Conservation (phyloP, 2,113 vertebrate species). For the Noturus placidus region DNA sequence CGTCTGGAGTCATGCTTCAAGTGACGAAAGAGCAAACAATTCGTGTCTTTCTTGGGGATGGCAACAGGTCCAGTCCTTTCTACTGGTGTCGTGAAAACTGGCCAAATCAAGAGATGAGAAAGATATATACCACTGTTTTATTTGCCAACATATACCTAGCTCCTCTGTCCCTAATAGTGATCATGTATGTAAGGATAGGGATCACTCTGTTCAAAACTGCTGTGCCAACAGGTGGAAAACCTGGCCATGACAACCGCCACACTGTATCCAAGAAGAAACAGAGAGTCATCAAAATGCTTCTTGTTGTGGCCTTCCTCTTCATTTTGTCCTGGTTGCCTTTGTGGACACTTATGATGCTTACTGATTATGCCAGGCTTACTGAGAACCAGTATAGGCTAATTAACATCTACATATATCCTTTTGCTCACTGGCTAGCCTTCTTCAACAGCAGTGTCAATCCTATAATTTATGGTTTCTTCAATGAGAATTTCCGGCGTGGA, state of each 20-base stretch:
- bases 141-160: constrained; percentile 90
- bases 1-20: constrained; percentile 87
- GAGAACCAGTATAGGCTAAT: constrained; percentile 76
- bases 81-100: constrained; percentile 91
- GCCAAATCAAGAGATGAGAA: constrained; percentile 86
- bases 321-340: constrained; percentile 89
- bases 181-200: constrained; percentile 86
- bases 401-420: constrained; percentile 90
- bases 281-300: constrained; percentile 86
- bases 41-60: constrained; percentile 71
- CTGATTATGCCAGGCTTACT: constrained; percentile 81
- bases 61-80: constrained; percentile 77
- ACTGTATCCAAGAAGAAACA: constrained; percentile 80
- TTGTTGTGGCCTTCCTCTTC: constrained; percentile 84
- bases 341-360: constrained; percentile 93
- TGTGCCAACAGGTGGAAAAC: constrained; percentile 60
- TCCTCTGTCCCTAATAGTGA: constrained; percentile 80
- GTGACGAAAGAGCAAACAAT: constrained; percentile 82
- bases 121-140: constrained; percentile 86
- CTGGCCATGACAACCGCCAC: constrained; percentile 70
- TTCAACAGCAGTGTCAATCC: constrained; percentile 93
- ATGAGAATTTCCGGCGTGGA: constrained; percentile 84
- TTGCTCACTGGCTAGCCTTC: constrained; percentile 92
- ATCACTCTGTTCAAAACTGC: constrained; percentile 78
- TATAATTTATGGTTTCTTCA: constrained; percentile 91